Conservation (phyloP, 2,797 vertebrate genomes). For the Notolabrus celidotus region DNA sequence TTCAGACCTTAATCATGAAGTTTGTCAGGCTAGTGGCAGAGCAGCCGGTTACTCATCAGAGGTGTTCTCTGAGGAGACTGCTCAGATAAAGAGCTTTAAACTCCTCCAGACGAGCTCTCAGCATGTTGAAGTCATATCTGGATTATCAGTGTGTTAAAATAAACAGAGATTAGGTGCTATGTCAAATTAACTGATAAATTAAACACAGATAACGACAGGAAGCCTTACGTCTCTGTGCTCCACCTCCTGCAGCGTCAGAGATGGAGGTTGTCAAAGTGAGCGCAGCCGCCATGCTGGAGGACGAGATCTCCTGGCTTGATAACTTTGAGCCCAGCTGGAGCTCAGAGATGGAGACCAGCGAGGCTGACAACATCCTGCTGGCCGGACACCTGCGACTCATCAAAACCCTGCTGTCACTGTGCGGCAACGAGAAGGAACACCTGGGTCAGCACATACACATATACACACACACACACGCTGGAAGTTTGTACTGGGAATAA, state of each 20-base stretch:
- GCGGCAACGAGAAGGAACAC: slow-evolving; percentile 96
- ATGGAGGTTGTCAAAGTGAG: slow-evolving; percentile 97
- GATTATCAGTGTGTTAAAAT: too few species aligned
- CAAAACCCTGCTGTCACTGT: slow-evolving; percentile 97
- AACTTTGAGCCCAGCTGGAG: slow-evolving; percentile 98
- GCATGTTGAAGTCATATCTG: too few species aligned
- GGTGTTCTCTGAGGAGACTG: too few species aligned
- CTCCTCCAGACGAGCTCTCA: too few species aligned
- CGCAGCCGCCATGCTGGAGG: slow-evolving; percentile 96
- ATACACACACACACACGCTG: background rate
- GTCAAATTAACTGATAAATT: too few species aligned
- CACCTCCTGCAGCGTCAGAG: slow-evolving; percentile 87
- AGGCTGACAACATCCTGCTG: slow-evolving; percentile 96
- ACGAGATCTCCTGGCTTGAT: slow-evolving; percentile 98
- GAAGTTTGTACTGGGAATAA: background rate
- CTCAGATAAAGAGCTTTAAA: too few species aligned
- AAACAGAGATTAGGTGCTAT: too few species aligned
- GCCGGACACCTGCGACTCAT: slow-evolving; percentile 97
- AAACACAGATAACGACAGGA: too few species aligned
- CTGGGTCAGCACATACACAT: slow-evolving; percentile 85
- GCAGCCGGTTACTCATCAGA: too few species aligned
- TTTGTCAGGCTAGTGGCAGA: too few species aligned
- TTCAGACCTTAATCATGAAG: too few species aligned
- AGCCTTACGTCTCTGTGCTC: background rate
- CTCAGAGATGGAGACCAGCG: slow-evolving; percentile 96